phyloP scores from a whole-genome alignment of 2,113 vertebrate genomes.

The Cyanoderma ruficeps region DNA sequence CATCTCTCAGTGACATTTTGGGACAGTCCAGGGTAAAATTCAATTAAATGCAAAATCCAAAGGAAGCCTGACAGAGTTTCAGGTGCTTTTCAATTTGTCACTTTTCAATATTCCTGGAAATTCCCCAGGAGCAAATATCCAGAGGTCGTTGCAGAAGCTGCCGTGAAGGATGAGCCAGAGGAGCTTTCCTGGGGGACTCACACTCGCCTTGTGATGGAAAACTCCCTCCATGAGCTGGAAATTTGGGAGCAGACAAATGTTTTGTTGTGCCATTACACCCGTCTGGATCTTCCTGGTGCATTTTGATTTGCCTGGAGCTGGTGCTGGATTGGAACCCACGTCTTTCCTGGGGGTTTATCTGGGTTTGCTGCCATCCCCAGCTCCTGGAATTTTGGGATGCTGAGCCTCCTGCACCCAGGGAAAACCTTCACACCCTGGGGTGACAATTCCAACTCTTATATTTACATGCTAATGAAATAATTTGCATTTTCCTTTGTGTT shows the following conservation, averaged over 20 bases:
- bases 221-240: not conserved
- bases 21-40: constrained; percentile 27
- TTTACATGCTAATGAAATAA: not conserved
- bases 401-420: not conserved
- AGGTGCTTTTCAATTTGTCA: not conserved
- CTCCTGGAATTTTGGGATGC: not conserved
- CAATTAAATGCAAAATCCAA: constrained; percentile 42
- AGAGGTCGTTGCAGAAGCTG: not conserved
- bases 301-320: not conserved
- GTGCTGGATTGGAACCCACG: not conserved
- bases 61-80: not conserved
- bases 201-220: not conserved
- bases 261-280: not conserved
- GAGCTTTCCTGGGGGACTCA: not conserved
- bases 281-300: not conserved
- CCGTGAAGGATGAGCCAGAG: not conserved
- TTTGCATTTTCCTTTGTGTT: not conserved
- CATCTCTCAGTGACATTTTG: not conserved
- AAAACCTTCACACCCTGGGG: not conserved
- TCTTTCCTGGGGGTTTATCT: not conserved
- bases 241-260: not conserved
- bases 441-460: not conserved
- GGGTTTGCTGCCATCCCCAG: not conserved
- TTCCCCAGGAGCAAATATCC: constrained; percentile 35
- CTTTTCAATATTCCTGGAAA: constrained; percentile 43